These are phyloP conservation scores for Littorina saxatilis DNA, from an alignment of 1,140 invertebrate species.

Conservation along the genomic window DNA sequence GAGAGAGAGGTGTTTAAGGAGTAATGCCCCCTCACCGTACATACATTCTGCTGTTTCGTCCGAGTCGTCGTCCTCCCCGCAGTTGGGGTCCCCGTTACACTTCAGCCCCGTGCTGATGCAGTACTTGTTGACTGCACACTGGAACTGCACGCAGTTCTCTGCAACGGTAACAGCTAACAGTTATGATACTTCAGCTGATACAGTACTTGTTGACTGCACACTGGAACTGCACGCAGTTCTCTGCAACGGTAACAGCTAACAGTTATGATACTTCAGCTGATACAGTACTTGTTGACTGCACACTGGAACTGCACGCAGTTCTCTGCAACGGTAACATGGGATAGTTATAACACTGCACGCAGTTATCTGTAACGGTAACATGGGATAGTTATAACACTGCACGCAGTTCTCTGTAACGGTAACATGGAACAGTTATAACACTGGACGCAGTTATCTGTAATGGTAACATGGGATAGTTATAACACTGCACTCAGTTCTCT, in stretches of 20 bases:
- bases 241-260: too few relatives aligned
- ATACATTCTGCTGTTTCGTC: conserved; percentile 63
- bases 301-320: conserved; percentile 81
- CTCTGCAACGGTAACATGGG: neutral
- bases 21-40: conserved; percentile 2
- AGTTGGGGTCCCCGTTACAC: conserved; percentile 63
- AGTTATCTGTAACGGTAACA: too few relatives aligned
- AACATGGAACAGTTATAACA: too few relatives aligned
- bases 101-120: conserved; percentile 84
- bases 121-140: conserved; percentile 83
- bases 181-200: conserved; percentile 81
- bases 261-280: conserved; percentile 78
- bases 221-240: conserved; percentile 79
- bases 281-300: conserved; percentile 85
- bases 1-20: too few relatives aligned
- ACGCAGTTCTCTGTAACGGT: too few relatives aligned
- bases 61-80: conserved; percentile 56
- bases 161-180: neutral
- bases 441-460: too few relatives aligned
- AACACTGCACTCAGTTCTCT: too few relatives aligned
- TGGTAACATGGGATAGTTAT: too few relatives aligned
- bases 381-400: too few relatives aligned
- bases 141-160: conserved; percentile 78
- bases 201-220: conserved; percentile 85
- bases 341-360: too few relatives aligned